A percentile compares a stretch with the other conserved stretches of the same genome.
phyloP scores from a whole-genome alignment of 2,797 vertebrate genomes.

The Sebastiscus albofasciatus region DNA sequence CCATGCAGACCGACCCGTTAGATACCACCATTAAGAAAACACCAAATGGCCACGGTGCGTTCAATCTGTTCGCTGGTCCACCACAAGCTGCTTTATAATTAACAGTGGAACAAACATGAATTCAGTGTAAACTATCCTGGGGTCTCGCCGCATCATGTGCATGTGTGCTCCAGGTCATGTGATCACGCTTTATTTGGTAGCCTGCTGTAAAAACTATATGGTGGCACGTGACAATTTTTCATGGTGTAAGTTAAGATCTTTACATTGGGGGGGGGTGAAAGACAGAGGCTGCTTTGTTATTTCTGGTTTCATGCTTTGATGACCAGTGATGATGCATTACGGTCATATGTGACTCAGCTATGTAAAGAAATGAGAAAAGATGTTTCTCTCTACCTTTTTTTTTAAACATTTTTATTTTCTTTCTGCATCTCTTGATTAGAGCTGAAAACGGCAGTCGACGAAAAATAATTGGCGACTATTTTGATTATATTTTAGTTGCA shows the following conservation, averaged over 20 bases:
- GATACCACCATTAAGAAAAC: neutral
- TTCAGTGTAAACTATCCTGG: neutral
- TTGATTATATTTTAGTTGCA: neutral
- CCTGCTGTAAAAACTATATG: neutral
- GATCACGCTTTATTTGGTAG: conserved; percentile 9
- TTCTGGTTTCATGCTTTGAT: conserved; percentile 40
- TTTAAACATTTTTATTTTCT: neutral
- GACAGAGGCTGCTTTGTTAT: neutral
- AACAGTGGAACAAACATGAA: neutral
- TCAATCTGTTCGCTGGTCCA: neutral
- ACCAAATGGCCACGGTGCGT: neutral
- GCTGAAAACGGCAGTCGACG: neutral
- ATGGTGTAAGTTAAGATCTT: conserved; percentile 6
- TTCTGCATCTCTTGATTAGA: neutral
- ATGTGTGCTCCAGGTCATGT: neutral
- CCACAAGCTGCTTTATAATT: neutral
- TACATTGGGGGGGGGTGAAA: neutral
- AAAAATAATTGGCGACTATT: neutral
- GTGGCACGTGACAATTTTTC: conserved; percentile 23
- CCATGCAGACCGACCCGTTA: neutral
- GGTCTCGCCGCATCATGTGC: neutral
- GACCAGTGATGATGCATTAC: conserved; percentile 26
- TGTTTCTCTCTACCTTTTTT: neutral
- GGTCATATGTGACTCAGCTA: neutral
- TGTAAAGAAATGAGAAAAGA: neutral